Base-by-base conservation (phyloP, 2,113 vertebrate species). In the Pyxicephalus adspersus region DNA sequence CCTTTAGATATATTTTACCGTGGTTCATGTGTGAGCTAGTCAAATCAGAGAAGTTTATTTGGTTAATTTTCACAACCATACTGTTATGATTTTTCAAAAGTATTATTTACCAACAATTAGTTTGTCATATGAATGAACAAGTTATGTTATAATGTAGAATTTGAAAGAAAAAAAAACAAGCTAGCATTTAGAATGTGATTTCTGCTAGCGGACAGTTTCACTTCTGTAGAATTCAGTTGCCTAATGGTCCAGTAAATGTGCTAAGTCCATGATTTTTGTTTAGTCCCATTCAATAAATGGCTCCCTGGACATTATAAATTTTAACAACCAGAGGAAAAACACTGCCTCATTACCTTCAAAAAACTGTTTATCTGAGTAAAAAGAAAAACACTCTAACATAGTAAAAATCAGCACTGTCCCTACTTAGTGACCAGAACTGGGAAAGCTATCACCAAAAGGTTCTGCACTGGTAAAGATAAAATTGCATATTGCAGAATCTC, bases 201-300 rank as follows among this genome's bases (percentile, higher is more conserved):
- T 82, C 29, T 54, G 64, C 57, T 64, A 72, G 66, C 8, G 71
- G 51, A 51, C 51, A 82, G 38, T 72, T 64, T 81, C 60, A 25
- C 60, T 65, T 73, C 50, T 81, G 50, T 65, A 29, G n/a, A 66
- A 82, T 66, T 29, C 45, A 63, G 70, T 66, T 82, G 70, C 71
- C 63, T 82, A 82, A 82, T 82, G 80, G 61, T 34, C 70, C 70
- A 65, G 71, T 64, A 82, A 75, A 82, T 82, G 70, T 82, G 80
- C 63, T 57, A 64, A 82, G 80, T 75, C 80, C 63, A 74, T 82
- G 71, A 73, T 82, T 82, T 82, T 75, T 66, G 63, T 61, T 74
- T 82, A 82, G 80, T 64, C 70, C 61, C 50, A 38, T 66, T 52
- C 80, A 65, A 82, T 82, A 82, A 82, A 75, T 73, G n/a, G 70